Percentiles rank a stretch among this genome's conserved stretches.
These are phyloP conservation scores for Plumapathes pennacea DNA, from an alignment of 92 coral and sea anemone genomes.

Conservation along the genomic window DNA sequence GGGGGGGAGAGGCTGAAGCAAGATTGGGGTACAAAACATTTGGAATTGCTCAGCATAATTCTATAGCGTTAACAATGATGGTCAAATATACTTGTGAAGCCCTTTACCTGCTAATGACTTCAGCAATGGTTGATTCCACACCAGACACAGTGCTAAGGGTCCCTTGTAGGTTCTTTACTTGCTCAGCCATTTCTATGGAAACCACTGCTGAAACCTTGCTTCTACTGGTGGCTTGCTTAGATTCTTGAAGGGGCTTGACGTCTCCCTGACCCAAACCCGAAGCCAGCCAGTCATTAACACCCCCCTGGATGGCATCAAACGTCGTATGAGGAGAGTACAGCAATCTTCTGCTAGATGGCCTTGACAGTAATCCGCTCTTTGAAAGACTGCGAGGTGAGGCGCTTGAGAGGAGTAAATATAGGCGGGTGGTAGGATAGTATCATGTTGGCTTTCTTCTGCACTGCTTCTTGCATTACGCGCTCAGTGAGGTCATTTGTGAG, in stretches of 20 bases:
- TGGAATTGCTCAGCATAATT: no score
- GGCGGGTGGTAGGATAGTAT: constrained; percentile 95
- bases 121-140: no score
- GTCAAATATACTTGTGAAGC: no score
- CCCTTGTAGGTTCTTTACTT: no score
- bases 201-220: no score
- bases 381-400: constrained; percentile 66
- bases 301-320: constrained; percentile 92
- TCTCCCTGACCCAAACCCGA: constrained; percentile 74
- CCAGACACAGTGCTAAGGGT: no score
- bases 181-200: no score
- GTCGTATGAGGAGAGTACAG: constrained; percentile 97
- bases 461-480: constrained; percentile 81
- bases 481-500: constrained; percentile 95
- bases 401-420: constrained; percentile 84
- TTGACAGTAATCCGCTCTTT: constrained; percentile 83
- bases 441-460: constrained; percentile 66
- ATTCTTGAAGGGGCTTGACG: constrained; percentile 51
- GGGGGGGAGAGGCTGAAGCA: no score
- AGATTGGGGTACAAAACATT: no score
- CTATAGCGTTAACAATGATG: no score
- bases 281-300: constrained; percentile 99
- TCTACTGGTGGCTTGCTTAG: no score
- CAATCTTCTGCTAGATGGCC: constrained; percentile 81
- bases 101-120: no score